Conservation (phyloP, 1,140 invertebrate genomes). For the Melanaphis sacchari region DNA sequence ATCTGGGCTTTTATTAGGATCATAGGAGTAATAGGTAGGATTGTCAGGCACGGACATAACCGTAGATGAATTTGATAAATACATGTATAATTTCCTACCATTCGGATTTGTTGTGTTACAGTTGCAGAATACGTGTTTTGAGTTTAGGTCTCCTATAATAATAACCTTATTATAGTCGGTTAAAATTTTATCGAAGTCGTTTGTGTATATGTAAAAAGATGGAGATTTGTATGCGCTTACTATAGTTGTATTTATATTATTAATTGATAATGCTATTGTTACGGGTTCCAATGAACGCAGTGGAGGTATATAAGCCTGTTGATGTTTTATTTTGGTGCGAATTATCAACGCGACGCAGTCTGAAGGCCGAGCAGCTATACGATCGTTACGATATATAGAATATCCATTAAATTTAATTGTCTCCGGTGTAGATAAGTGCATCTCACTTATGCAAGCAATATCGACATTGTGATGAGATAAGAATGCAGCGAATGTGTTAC, state of each 20-base stretch:
- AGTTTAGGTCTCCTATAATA: constrained; percentile 18
- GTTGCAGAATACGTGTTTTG: neutral
- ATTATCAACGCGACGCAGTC: neutral
- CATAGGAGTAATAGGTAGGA: neutral
- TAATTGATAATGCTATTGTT: neutral
- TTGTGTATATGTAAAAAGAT: neutral
- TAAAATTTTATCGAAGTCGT: neutral
- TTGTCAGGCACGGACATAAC: neutral
- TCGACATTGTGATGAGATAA: constrained; percentile 17
- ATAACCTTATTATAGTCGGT: neutral
- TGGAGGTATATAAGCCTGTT: neutral
- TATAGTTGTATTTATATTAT: neutral
- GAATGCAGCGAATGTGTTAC: neutral
- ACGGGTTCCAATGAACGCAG: neutral
- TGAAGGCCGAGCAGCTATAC: neutral
- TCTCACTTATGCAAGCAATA: neutral
- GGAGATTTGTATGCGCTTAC: neutral
- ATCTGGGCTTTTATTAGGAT: neutral
- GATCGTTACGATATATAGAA: neutral
- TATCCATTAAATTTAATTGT: neutral
- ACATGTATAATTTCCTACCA: neutral
- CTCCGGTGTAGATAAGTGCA: neutral
- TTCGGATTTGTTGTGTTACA: neutral
- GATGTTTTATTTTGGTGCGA: constrained; percentile 21
- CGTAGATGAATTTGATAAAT: neutral